Conservation (phyloP, 2,888 invertebrate genomes). For the Tanypteryx hageni region DNA sequence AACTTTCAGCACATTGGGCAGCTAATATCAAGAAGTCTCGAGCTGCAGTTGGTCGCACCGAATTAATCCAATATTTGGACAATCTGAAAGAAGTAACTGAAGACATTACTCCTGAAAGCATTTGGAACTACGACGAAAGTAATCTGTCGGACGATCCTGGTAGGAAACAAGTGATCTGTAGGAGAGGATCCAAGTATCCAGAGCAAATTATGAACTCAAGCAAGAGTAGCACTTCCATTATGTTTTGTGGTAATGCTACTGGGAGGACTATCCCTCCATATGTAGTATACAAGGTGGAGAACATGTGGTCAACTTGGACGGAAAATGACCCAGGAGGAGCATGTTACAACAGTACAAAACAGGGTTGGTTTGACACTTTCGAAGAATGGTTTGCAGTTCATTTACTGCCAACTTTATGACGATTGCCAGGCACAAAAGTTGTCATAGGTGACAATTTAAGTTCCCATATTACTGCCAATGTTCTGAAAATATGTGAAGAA, state of each 20-base stretch:
- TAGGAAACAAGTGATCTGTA: constrained; percentile 65
- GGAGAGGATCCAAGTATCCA: constrained; percentile 69
- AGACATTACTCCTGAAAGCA: constrained; percentile 65
- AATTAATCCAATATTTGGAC: constrained; percentile 62
- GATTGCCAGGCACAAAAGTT: too few relatives aligned
- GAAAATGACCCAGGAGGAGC: constrained; percentile 70
- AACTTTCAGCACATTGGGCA: constrained; percentile 19
- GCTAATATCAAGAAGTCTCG: constrained; percentile 15
- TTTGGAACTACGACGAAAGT: constrained; percentile 71
- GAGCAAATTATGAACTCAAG: constrained; percentile 68
- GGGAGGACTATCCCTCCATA: constrained; percentile 72
- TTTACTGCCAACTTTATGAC: too few relatives aligned
- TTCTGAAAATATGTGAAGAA: too few relatives aligned
- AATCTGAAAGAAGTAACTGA: constrained; percentile 55
- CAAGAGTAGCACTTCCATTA: constrained; percentile 18
- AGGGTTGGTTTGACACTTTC: constrained; percentile 63
- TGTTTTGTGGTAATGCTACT: constrained; percentile 69
- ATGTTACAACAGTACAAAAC: constrained; percentile 44
- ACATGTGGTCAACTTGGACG: constrained; percentile 71
- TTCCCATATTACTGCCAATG: too few relatives aligned
- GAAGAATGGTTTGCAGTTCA: constrained; percentile 66
- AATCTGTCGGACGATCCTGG: constrained; percentile 70
- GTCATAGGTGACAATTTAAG: too few relatives aligned
- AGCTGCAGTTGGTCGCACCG: constrained; percentile 46
- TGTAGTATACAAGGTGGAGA: constrained; percentile 72